These are phyloP conservation scores for Pyxicephalus adspersus DNA, from an alignment of 2,113 vertebrate species.

Conservation along the genomic window DNA sequence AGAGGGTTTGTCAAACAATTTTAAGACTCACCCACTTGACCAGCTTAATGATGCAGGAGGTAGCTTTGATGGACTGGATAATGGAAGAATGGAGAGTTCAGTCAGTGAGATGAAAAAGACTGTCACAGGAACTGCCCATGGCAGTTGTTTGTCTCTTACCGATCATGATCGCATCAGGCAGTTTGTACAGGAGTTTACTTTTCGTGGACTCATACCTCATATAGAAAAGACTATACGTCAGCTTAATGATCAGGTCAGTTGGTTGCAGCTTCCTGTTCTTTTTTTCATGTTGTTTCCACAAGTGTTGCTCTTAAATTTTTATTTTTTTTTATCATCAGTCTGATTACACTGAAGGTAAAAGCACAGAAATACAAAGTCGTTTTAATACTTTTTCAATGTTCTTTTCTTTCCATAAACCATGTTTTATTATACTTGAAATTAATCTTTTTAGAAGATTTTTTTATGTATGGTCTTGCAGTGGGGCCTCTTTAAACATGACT, in stretches of 20 bases:
- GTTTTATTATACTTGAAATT: no score
- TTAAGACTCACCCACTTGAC: conserved; percentile 83
- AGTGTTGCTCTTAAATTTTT: background rate
- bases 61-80: conserved; percentile 72
- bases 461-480: no score
- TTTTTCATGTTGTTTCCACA: background rate
- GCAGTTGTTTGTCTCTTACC: conserved; percentile 88
- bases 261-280: background rate
- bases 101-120: conserved; percentile 72
- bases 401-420: no score
- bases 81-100: conserved; percentile 61
- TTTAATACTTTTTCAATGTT: no score
- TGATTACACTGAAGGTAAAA: no score
- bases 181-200: conserved; percentile 97
- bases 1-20: conserved; percentile 77
- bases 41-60: conserved; percentile 65
- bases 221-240: conserved; percentile 96
- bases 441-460: no score
- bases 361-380: no score
- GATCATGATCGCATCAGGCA: conserved; percentile 95
- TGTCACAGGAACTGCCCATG: conserved; percentile 73
- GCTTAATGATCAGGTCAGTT: conserved; percentile 93
- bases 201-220: conserved; percentile 93
- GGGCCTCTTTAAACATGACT: no score
- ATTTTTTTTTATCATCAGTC: background rate